phyloP scores from a whole-genome alignment of 2,113 vertebrate genomes.

The Egretta garzetta region DNA sequence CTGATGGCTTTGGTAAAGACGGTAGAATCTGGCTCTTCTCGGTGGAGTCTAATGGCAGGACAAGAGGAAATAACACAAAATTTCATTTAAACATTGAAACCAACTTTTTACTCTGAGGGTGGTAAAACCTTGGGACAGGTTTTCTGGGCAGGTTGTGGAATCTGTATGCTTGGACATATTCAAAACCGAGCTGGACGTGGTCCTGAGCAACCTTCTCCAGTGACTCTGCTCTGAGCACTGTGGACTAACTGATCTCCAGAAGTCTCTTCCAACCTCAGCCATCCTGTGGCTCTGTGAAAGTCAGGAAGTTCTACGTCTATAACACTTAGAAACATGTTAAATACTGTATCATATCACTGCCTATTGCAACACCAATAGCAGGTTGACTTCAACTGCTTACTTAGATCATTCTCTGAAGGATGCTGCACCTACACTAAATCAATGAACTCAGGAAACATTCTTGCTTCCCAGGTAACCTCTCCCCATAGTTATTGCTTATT shows the following conservation, averaged over 20 bases:
- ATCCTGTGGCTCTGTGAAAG: neutral
- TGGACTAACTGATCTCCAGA: neutral
- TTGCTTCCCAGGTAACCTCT: neutral
- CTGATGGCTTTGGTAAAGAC: neutral
- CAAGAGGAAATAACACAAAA: neutral
- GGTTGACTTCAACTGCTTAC: neutral
- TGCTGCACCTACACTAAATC: neutral
- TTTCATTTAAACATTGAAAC: neutral
- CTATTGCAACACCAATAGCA: neutral
- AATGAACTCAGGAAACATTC: neutral
- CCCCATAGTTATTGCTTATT: neutral
- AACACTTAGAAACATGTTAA: neutral
- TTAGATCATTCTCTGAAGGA: neutral
- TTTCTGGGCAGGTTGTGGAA: neutral
- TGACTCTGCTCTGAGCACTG: neutral
- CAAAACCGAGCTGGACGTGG: accelerated
- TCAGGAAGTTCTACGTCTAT: neutral
- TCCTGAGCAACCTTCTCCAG: neutral
- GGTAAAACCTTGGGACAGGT: neutral
- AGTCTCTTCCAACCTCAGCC: neutral
- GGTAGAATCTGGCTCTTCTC: neutral
- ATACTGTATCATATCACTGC: neutral
- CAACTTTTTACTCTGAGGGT: neutral
- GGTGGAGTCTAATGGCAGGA: neutral
- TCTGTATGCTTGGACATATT: neutral